A percentile compares a stretch with the other conserved stretches of the same genome.
Evolutionary conservation across 2,797 vertebrate species (phyloP).

Genomic region (Gymnoscopelus microlampas): DNA sequence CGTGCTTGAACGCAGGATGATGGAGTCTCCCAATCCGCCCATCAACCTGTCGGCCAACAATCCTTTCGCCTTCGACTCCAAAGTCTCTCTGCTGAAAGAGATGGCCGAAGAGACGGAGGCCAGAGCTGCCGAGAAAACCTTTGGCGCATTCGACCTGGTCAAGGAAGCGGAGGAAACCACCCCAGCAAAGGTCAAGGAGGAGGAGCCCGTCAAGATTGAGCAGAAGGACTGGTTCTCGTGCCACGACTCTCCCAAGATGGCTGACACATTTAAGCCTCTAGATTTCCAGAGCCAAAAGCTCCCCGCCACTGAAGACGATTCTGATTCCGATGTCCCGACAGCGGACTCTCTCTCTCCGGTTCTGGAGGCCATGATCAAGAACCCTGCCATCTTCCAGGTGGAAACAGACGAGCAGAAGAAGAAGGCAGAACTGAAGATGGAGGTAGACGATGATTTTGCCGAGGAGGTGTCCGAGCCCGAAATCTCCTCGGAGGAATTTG

Average conservation of each 20-base stretch:
- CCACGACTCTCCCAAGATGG: conserved; percentile 61
- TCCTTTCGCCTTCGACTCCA: conserved; percentile 85
- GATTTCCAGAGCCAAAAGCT: conserved; percentile 68
- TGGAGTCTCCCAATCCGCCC: conserved; percentile 79
- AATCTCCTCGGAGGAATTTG: conserved; percentile 84
- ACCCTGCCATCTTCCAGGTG: conserved; percentile 77
- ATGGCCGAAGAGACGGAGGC: conserved; percentile 76
- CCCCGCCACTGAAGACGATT: conserved; percentile 60
- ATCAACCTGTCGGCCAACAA: conserved; percentile 84
- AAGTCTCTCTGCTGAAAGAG: conserved; percentile 81
- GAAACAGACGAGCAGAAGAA: conserved; percentile 51
- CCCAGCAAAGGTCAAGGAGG: conserved; percentile 60
- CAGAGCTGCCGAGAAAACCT: conserved; percentile 68
- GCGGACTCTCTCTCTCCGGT: conserved; percentile 83
- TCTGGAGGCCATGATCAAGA: conserved; percentile 81
- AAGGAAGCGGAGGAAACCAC: conserved; percentile 84
- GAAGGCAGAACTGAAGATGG: conserved; percentile 59
- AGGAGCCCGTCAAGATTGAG: conserved; percentile 66
- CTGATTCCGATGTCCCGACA: conserved; percentile 80
- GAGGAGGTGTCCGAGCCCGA: conserved; percentile 82
- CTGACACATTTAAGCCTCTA: conserved; percentile 70
- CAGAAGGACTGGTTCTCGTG: conserved; percentile 78
- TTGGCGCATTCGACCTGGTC: conserved; percentile 91
- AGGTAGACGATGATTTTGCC: conserved; percentile 69
- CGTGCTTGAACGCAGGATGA: conserved; percentile 77